These are phyloP conservation scores for Macroramphosus scolopax DNA, from an alignment of 2,797 vertebrate genomes.

Conservation along the genomic window DNA sequence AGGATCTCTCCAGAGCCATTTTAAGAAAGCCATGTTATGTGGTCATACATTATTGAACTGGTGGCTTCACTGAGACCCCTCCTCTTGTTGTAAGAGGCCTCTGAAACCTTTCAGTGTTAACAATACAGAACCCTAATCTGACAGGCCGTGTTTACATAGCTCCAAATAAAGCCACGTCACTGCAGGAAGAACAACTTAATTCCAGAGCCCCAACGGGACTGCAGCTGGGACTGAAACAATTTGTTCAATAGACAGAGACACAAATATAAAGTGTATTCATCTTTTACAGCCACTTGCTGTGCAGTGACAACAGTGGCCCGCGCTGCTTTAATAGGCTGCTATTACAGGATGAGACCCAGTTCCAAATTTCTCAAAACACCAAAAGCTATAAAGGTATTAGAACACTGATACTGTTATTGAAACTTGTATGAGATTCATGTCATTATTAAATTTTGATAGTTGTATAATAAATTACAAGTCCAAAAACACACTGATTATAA, in stretches of 20 bases:
- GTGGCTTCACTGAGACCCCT: slow-evolving; percentile 3
- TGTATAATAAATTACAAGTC: no score
- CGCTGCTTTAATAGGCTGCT: no score
- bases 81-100: slow-evolving; percentile 15
- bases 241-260: not conserved
- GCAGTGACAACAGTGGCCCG: no score
- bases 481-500: no score
- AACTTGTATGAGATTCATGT: no score
- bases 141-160: slow-evolving; percentile 37
- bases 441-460: no score
- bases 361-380: no score
- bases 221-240: not conserved
- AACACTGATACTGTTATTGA: no score
- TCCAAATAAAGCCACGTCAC: slow-evolving; percentile 31
- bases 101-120: slow-evolving; percentile 42
- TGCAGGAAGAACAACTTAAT: slow-evolving; percentile 8
- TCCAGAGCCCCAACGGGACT: not conserved
- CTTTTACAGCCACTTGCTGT: no score
- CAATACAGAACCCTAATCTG: slow-evolving; percentile 35
- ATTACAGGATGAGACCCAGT: no score
- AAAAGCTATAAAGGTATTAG: no score
- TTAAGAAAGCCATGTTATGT: slow-evolving; percentile 10
- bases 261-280: not conserved
- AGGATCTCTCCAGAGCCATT: slow-evolving; percentile 16
- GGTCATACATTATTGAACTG: slow-evolving; percentile 9